phyloP scores from a whole-genome alignment of 2,888 invertebrate species.

The Perithous albicinctus region DNA sequence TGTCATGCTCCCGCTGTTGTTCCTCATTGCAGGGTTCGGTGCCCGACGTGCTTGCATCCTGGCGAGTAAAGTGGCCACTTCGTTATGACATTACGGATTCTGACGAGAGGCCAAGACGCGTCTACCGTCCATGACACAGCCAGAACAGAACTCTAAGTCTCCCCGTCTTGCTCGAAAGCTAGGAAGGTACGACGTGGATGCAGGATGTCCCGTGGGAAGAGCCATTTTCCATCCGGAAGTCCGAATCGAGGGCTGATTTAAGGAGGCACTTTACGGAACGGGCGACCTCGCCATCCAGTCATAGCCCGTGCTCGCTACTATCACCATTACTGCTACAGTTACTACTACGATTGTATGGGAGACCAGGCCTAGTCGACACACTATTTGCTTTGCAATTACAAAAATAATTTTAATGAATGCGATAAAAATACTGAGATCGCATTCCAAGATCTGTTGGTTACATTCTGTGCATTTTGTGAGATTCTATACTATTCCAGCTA shows the following conservation, averaged over 20 bases:
- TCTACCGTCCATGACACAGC: conserved; percentile 1
- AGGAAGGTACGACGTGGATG: conserved; percentile 9
- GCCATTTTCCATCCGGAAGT: conserved; percentile 63
- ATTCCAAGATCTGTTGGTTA: no score
- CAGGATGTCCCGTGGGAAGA: conserved; percentile 57
- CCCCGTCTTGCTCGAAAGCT: conserved; percentile 27
- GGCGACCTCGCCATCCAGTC: conserved; percentile 44
- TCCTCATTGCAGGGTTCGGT: conserved; percentile 6
- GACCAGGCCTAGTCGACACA: no score
- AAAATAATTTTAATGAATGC: no score
- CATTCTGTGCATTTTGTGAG: no score
- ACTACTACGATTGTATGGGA: neutral
- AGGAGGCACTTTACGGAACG: conserved; percentile 61
- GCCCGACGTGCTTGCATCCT: conserved; percentile 32
- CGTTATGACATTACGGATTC: conserved; percentile 67
- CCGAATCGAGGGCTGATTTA: conserved; percentile 65
- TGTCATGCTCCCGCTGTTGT: conserved; percentile 27
- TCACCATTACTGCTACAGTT: neutral
- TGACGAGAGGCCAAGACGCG: conserved; percentile 57
- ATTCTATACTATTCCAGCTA: no score
- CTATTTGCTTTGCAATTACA: no score
- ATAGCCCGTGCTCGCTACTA: conserved; percentile 7
- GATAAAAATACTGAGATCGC: no score
- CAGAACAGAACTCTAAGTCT: conserved; percentile 10
- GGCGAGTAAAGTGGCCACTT: conserved; percentile 59